Evolutionary conservation across 2,797 vertebrate species (phyloP), one percentile per base, ranked within the genome.

Genomic region (Channallabes apus): DNA sequence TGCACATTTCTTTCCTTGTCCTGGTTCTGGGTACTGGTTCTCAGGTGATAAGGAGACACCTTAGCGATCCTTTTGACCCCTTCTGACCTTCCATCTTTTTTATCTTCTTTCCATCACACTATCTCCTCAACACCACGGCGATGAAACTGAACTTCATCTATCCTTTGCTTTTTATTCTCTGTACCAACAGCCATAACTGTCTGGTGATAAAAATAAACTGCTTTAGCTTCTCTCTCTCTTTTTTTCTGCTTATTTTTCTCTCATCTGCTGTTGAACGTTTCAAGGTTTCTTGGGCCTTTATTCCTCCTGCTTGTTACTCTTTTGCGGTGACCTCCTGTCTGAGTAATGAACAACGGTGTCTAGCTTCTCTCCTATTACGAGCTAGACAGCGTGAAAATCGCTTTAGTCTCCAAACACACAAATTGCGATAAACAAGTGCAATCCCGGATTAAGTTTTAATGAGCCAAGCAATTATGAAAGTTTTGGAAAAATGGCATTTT

Each of bases 121-220:
- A 51, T 67, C 72, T 54, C 38, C 54, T 38, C 27, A 5, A 72
- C 54, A 6, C 15, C 51, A 67, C 24, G 32, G 18, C 22, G 56
- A 86, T 82, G 54, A 67, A 51, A 69, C 64, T 32, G 54, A 32
- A 56, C 54, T 68, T 29, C 73, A 4, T 79, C 64, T 69, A 11
- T 46, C 15, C 71, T 38, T 2, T 35, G n/a, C 51, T 79, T 18
- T 80, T 72, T 62, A 11, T 46, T 27, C 32, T 83, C 17, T 84
- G 86, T 86, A 80, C 22, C 32, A n/a, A 80, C 62, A n/a, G 65
- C 64, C 29, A 62, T 62, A 79, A 86, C 65, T 83, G 72, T 86
- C 82, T 83, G 35, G 17, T 80, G 41, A 65, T 72, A 41, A 71
- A 86, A 86, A 84, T 86, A 86, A 86, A 86, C 61, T 18, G 58